Evolutionary conservation across 2,113 vertebrate species (phyloP).

Genomic region (Sphyrna mokarran): DNA sequence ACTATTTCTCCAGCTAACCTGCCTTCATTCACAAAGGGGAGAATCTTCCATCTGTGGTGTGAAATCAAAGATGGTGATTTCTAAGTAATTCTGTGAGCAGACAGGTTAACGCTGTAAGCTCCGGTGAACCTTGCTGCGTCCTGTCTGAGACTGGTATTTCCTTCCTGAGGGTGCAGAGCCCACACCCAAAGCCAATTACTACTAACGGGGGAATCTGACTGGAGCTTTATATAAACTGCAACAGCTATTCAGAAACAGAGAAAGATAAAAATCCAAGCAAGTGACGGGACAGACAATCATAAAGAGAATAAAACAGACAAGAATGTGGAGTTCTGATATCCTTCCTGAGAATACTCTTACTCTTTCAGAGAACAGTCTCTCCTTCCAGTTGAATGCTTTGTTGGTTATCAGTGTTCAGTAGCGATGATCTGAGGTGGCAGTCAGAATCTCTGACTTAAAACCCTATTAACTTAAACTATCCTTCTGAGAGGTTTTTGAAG

Average conservation of each 20-base stretch:
- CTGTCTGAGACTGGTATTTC: too few species aligned
- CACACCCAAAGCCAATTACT: too few species aligned
- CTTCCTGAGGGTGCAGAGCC: too few species aligned
- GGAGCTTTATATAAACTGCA: not conserved
- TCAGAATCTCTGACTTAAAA: not conserved
- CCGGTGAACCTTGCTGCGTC: too few species aligned
- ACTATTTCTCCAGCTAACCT: not conserved
- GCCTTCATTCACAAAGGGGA: not conserved
- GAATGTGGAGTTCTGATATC: not conserved
- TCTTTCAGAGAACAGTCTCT: not conserved
- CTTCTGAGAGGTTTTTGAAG: not conserved
- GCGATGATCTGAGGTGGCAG: not conserved
- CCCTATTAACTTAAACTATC: conserved; percentile 18
- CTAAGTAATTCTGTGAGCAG: too few species aligned
- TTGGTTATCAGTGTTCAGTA: not conserved
- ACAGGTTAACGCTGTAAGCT: too few species aligned
- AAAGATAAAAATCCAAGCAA: not conserved
- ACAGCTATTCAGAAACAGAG: not conserved
- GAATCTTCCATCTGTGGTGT: not conserved
- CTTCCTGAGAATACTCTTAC: not conserved
- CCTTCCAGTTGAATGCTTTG: not conserved
- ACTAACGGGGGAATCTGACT: too few species aligned
- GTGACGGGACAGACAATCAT: not conserved
- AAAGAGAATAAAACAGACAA: not conserved
- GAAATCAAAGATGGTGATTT: not conserved